Evolutionary conservation across 2,797 vertebrate genomes (phyloP), one percentile per base, ranked within the genome.

Genomic region (Esox masquinongy): DNA sequence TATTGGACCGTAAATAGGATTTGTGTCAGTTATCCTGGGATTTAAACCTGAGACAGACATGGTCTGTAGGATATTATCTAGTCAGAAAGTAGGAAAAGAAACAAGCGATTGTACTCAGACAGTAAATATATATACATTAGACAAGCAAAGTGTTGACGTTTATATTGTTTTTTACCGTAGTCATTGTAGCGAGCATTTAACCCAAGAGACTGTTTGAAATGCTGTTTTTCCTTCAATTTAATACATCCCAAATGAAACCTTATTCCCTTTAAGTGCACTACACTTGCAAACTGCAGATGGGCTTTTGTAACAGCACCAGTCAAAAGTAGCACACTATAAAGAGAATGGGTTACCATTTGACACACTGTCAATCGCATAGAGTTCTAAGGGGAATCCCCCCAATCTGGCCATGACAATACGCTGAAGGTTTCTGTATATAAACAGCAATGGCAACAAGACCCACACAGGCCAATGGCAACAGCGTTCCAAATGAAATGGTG

Each of bases 21-120:
- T 43, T 43, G 56, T 24, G 68, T 70, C 49, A 50, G 47, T 64
- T 47, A 47, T 47, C 43, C 43, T 64, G 63, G 61, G 74, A 68
- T 73, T 78, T 85, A 69, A 84, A 88, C 85, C 85, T 83, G 85
- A 86, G 82, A 83, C 82, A 78, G 84, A 78, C 43, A 61, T 47
- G 43, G 43, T 47, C 43, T 47, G 43, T 61, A 61, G 56, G 9
- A 59, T 59, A 59, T 59, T 24, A 22, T 22, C 2, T 9, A n/a
- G n/a, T 59, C 22, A 16, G 56, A 59, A 59, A 59, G n/a, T 59
- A 59, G 56, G 56, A 22, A 4, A 4, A 74, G 64, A 72, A 66
- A 26, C 5, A 16, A 70, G 56, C 12, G 22, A 70, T 49, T 17
- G 24, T 50, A 50, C 68, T 70, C 34, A 43, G 22, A 69, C 19